Base-by-base conservation (phyloP, 2,113 vertebrate genomes). In the Tympanuchus pallidicinctus region DNA sequence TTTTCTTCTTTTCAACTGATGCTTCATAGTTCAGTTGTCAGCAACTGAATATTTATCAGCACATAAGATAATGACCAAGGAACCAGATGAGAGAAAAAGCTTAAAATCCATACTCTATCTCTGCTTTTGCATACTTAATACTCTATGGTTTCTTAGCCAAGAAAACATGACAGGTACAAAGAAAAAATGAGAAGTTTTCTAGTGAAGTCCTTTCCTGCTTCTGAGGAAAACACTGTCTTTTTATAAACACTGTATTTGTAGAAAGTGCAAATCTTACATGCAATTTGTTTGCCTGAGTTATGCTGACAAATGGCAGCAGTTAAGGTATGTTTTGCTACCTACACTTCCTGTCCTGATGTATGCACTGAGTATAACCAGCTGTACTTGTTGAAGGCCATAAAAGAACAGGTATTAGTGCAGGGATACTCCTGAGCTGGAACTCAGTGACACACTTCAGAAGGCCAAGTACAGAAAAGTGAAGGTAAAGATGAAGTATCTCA, bases 1-100 rank as follows among this genome's bases (percentile, higher is more conserved):
- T 90, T 81, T 89, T 80, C 27, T 82, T 74, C 56, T 50, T 82
- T 91, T 88, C 42, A 60, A 15, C 30, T 86, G 28, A 76, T 13
- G 12, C 85, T 82, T 75, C 81, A 45, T 56, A 89, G 47, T 28
- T 77, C 47, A 50, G 11, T 63, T 83, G 24, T 70, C 36, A 70
- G 69, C 72, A 78, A 81, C 14, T 80, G 27, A 77, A 17, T 90
- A 74, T 57, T 84, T 70, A 19, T 82, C 69, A 64, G 64, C 16
- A 80, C 67, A 22, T 20, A 18, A 77, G 56, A 74, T 32, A 95
- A 50, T 0, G 0, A 59, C 56, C 27, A 66, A 45, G 65, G 17
- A 83, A 80, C 20, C 10, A 73, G 38, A 45, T 52, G 12, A n/a
- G 18, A 79, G 42, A 70, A 83, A 81, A 71, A 50, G 24, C 15